Percentiles rank a stretch among this genome's conserved stretches.
Evolutionary conservation across 2,797 vertebrate species (phyloP).

Genomic region (Cynodonichthys magdalenae): DNA sequence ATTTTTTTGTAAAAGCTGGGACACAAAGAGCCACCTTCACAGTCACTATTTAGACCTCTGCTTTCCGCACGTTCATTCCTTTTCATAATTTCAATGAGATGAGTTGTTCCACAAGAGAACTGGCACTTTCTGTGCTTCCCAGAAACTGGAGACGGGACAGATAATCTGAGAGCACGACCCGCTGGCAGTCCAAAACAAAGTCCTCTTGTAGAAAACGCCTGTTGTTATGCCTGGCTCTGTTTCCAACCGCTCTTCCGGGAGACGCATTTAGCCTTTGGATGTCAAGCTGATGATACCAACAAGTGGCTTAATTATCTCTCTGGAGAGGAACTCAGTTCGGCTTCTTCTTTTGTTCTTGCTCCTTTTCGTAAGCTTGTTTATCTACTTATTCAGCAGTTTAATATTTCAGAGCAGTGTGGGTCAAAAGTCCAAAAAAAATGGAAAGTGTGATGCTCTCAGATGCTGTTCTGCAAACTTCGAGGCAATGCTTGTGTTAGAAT

Average conservation of each 20-base stretch:
- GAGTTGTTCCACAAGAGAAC: constrained; percentile 56
- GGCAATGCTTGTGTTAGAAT: too few relatives aligned
- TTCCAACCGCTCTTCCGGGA: constrained; percentile 38
- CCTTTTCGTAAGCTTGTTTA: constrained; percentile 7
- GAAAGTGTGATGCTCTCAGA: constrained; percentile 15
- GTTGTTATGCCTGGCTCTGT: constrained; percentile 47
- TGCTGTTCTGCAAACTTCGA: constrained; percentile 1
- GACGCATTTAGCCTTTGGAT: constrained; percentile 54
- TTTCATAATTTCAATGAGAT: constrained; percentile 46
- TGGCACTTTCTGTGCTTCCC: constrained; percentile 55
- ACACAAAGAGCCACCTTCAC: constrained; percentile 31
- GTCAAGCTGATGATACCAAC: constrained; percentile 57
- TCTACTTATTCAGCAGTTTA: neutral
- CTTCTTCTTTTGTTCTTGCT: constrained; percentile 11
- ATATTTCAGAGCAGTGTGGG: constrained; percentile 2
- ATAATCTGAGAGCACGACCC: constrained; percentile 39
- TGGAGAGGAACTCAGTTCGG: constrained; percentile 30
- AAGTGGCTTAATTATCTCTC: constrained; percentile 67
- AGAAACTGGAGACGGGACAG: constrained; percentile 59
- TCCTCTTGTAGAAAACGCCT: constrained; percentile 44
- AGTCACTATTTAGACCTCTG: constrained; percentile 1
- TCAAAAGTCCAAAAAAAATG: constrained; percentile 10
- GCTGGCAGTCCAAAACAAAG: constrained; percentile 46
- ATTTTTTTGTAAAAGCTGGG: neutral
- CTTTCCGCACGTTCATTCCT: constrained; percentile 28